Percentiles rank a stretch among this genome's conserved stretches.
phyloP scores from a whole-genome alignment of 2,113 vertebrate species.

The Circaetus gallicus region DNA sequence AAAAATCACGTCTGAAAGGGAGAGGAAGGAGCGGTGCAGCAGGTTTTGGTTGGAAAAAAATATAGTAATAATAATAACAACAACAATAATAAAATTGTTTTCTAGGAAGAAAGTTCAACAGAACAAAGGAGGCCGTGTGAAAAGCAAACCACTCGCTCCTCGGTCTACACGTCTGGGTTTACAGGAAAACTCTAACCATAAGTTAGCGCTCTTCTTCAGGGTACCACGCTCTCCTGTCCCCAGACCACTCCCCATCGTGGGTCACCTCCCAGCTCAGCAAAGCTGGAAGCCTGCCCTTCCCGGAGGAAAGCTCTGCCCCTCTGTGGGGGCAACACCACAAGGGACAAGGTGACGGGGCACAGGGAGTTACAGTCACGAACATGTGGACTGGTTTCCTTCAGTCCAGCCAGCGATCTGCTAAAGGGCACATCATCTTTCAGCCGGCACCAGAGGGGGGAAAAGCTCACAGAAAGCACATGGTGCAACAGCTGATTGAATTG shows the following conservation, averaged over 20 bases:
- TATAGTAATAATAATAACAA: neutral
- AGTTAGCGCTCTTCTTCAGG: neutral
- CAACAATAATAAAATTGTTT: neutral
- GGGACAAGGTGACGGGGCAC: neutral
- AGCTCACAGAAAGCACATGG: neutral
- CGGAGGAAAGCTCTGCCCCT: neutral
- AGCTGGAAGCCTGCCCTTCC: neutral
- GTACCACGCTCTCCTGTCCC: neutral
- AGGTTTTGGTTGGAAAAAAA: slow-evolving; percentile 53
- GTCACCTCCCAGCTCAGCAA: neutral
- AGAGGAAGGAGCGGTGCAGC: slow-evolving; percentile 45
- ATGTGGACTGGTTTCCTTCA: neutral
- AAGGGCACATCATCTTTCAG: neutral
- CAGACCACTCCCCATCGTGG: neutral
- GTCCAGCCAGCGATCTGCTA: neutral
- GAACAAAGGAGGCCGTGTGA: slow-evolving; percentile 43
- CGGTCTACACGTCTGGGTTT: neutral
- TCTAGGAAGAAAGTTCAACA: slow-evolving; percentile 39
- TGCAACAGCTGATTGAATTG: neutral
- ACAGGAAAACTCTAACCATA: neutral
- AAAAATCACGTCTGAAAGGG: slow-evolving; percentile 67
- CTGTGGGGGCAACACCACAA: neutral
- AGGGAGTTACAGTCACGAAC: neutral
- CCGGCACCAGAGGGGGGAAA: neutral
- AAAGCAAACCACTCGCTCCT: slow-evolving; percentile 20